These are phyloP conservation scores for Melanotaenia maccullochi DNA, from an alignment of 2,797 vertebrate species.

Conservation along the genomic window DNA sequence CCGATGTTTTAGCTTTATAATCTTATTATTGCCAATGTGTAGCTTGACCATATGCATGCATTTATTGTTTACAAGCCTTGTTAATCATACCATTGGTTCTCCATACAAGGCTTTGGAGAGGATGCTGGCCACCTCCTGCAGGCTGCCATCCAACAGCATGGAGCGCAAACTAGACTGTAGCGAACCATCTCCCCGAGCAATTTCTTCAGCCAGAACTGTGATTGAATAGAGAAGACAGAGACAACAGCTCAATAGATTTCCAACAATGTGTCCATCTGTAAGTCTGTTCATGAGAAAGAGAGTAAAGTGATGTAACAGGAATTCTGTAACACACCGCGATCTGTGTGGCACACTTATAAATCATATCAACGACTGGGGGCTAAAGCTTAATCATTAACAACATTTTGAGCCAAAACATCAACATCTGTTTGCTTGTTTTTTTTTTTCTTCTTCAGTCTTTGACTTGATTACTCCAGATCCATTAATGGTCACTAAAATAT, in stretches of 20 bases:
- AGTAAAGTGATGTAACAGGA: neutral
- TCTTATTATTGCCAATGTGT: neutral
- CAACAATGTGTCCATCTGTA: neutral
- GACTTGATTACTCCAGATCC: too few species aligned
- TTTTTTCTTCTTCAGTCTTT: neutral
- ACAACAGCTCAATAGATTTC: conserved; percentile 8
- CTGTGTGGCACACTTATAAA: neutral
- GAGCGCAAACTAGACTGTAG: conserved; percentile 91
- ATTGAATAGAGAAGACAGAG: conserved; percentile 25
- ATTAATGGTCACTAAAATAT: too few species aligned
- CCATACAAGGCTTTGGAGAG: conserved; percentile 96
- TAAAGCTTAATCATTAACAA: neutral
- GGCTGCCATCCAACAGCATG: conserved; percentile 95
- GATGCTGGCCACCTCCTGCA: conserved; percentile 92
- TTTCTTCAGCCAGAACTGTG: conserved; percentile 92
- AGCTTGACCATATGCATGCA: neutral
- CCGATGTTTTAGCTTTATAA: neutral
- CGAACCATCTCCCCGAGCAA: conserved; percentile 89
- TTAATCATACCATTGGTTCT: conserved; percentile 91
- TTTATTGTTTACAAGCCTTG: neutral
- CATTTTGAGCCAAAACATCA: neutral
- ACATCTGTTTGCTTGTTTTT: neutral
- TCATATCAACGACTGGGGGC: too few species aligned
- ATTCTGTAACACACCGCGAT: neutral
- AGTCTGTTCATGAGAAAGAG: neutral